Evolutionary conservation across 2,888 invertebrate species (phyloP).

Genomic region (Tridacna gigas): DNA sequence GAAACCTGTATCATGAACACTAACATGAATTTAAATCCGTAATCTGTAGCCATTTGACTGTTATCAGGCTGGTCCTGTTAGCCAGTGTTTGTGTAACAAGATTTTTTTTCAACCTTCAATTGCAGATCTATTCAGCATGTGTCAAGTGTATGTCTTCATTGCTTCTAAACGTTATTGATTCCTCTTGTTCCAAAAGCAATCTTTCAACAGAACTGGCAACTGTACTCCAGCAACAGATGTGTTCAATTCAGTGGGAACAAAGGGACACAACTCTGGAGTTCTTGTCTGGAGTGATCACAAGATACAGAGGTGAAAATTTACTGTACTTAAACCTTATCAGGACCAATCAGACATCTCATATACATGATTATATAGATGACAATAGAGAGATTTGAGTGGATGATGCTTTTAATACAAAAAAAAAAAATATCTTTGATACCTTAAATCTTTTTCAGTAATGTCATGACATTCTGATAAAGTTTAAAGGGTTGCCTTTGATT

Average conservation of each 20-base stretch:
- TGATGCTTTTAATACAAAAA: too few relatives aligned
- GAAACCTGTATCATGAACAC: too few relatives aligned
- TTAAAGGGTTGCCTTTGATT: not conserved
- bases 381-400: too few relatives aligned
- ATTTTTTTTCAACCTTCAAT: not conserved
- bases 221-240: slow-evolving; percentile 56
- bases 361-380: too few relatives aligned
- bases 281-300: slow-evolving; percentile 44
- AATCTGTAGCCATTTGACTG: too few relatives aligned
- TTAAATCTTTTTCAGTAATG: not conserved
- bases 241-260: slow-evolving; percentile 65
- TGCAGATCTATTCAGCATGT: slow-evolving; percentile 26
- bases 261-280: slow-evolving; percentile 67
- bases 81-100: not conserved
- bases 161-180: not conserved
- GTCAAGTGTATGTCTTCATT: slow-evolving; percentile 27
- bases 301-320: slow-evolving; percentile 44
- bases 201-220: slow-evolving; percentile 31
- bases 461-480: not conserved
- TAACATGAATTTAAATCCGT: too few relatives aligned
- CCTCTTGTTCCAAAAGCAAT: not conserved
- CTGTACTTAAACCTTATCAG: not conserved
- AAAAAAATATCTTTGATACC: too few relatives aligned
- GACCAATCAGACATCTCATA: too few relatives aligned
- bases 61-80: not conserved